Evolutionary conservation across 1,140 invertebrate species (phyloP).

Genomic region (Bombus vancouverensis): DNA sequence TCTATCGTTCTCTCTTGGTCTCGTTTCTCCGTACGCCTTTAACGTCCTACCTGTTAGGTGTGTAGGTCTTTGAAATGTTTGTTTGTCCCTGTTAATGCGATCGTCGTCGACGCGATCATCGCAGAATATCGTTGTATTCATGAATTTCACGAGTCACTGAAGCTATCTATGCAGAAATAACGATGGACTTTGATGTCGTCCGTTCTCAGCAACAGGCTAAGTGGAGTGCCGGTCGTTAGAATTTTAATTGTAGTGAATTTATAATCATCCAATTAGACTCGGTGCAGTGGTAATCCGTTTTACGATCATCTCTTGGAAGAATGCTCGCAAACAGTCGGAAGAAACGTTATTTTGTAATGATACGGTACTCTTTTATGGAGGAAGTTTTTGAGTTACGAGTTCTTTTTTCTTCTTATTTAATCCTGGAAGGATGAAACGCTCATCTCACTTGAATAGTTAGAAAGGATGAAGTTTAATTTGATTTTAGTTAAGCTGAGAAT

Average conservation of each 20-base stretch:
- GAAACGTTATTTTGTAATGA: neutral
- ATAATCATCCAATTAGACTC: neutral
- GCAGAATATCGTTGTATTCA: neutral
- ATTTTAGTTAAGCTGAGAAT: neutral
- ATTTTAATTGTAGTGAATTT: conserved; percentile 21
- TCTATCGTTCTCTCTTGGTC: conserved; percentile 9
- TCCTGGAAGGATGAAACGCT: neutral
- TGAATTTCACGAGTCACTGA: conserved; percentile 16
- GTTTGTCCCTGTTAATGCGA: conserved; percentile 43
- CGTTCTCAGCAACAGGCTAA: neutral
- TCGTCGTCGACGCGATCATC: too few species aligned
- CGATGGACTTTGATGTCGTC: conserved; percentile 2
- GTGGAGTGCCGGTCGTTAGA: neutral
- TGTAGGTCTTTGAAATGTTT: conserved; percentile 38
- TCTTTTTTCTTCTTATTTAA: neutral
- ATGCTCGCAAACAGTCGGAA: neutral
- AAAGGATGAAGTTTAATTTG: neutral
- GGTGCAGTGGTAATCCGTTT: neutral
- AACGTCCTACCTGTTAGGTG: conserved; percentile 31
- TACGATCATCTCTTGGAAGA: neutral
- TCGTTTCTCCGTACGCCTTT: conserved; percentile 12
- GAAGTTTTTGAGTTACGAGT: neutral
- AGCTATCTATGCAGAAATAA: neutral
- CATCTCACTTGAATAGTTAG: neutral
- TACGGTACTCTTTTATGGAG: neutral